Conservation (phyloP, 1,140 invertebrate genomes). For the Asbolus verrucosus region DNA sequence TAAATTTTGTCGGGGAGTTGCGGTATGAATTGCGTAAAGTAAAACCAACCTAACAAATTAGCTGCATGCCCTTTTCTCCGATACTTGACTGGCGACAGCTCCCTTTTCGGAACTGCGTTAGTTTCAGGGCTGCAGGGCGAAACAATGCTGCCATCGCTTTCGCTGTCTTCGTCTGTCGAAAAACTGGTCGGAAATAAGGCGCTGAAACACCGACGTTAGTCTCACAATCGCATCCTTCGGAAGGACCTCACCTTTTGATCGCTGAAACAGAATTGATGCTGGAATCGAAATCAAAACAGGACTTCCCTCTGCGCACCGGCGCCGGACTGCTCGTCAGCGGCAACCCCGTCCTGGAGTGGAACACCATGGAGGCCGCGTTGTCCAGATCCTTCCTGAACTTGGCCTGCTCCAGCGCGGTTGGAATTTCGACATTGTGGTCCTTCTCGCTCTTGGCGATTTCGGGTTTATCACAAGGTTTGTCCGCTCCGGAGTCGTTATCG, state of each 20-base stretch:
- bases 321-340: constrained; percentile 91
- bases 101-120: constrained; percentile 51
- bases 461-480: constrained; percentile 57
- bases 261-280: constrained; percentile 83
- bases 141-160: constrained; percentile 64
- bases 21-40: too few relatives aligned
- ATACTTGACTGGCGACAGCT: constrained; percentile 52
- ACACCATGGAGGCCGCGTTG: constrained; percentile 86
- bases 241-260: constrained; percentile 79
- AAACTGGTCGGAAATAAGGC: constrained; percentile 62
- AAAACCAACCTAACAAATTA: constrained; percentile 63
- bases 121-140: constrained; percentile 64
- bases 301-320: constrained; percentile 79
- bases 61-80: constrained; percentile 58
- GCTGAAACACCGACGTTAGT: too few relatives aligned
- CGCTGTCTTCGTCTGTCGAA: constrained; percentile 64
- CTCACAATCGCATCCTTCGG: too few relatives aligned
- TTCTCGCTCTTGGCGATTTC: constrained; percentile 15
- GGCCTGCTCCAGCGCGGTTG: constrained; percentile 77
- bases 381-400: constrained; percentile 81
- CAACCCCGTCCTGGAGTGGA: constrained; percentile 84
- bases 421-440: constrained; percentile 70
- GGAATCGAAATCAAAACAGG: constrained; percentile 88
- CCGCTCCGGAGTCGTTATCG: constrained; percentile 47
- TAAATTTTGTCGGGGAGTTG: too few relatives aligned